Conservation (phyloP, 2,888 invertebrate species). For the Tetragnatha montana region DNA sequence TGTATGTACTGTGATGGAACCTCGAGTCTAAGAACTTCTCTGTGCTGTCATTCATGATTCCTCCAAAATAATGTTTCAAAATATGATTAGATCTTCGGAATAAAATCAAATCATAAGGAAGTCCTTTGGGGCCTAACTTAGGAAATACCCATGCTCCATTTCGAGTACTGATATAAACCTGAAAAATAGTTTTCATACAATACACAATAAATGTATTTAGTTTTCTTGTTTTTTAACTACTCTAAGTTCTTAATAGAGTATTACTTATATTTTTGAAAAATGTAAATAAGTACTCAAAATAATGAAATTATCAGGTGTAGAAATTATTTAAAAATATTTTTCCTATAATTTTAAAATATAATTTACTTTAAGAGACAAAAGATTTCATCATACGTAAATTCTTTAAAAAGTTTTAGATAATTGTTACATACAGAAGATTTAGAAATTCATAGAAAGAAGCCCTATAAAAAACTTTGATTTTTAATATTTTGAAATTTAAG, state of each 20-base stretch:
- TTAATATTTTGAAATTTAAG: too few relatives aligned
- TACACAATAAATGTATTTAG: too few relatives aligned
- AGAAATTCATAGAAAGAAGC: neutral
- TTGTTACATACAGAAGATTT: neutral
- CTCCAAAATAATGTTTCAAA: slow-evolving; percentile 60
- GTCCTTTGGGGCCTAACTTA: slow-evolving; percentile 76
- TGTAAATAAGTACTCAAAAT: neutral
- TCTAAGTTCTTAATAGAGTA: neutral
- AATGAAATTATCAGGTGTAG: neutral
- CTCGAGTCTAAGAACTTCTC: slow-evolving; percentile 73
- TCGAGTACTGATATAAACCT: slow-evolving; percentile 77
- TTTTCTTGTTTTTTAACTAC: neutral
- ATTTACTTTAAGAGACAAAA: neutral
- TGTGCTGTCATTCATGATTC: slow-evolving; percentile 14
- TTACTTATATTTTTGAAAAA: neutral
- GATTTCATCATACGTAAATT: neutral
- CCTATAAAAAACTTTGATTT: too few relatives aligned
- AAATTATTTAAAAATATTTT: neutral
- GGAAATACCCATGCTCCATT: slow-evolving; percentile 78
- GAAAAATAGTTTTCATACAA: neutral
- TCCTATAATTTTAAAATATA: neutral
- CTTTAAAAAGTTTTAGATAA: neutral
- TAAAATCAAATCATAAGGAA: slow-evolving; percentile 75
- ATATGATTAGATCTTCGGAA: slow-evolving; percentile 52
- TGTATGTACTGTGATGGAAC: slow-evolving; percentile 76